phyloP scores from a whole-genome alignment of 2,797 vertebrate species.

The Bradypodion pumilum region DNA sequence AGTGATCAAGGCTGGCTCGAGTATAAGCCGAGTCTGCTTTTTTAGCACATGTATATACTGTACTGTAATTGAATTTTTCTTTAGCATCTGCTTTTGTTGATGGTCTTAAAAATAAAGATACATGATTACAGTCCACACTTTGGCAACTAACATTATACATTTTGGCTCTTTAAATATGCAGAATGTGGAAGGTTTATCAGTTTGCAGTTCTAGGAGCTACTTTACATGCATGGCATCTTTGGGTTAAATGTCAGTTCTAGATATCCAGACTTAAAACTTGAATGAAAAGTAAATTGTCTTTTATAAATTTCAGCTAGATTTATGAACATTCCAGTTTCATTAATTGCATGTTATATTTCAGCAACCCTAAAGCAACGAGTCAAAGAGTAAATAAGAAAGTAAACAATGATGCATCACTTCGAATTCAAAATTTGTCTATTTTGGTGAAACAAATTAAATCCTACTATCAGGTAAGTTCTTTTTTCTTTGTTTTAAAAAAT shows the following conservation, averaged over 20 bases:
- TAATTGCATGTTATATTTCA: constrained; percentile 65
- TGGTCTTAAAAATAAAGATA: not conserved
- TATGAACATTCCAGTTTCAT: not conserved
- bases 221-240: constrained; percentile 36
- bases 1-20: too few relatives aligned
- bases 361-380: constrained; percentile 90
- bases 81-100: not conserved
- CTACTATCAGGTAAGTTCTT: constrained; percentile 92
- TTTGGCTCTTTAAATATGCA: not conserved
- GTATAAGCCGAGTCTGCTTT: too few relatives aligned
- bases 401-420: constrained; percentile 92
- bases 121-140: not conserved
- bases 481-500: not conserved
- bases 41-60: too few relatives aligned
- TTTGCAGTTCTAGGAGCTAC: constrained; percentile 7
- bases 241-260: constrained; percentile 39
- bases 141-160: not conserved
- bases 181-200: constrained; percentile 24
- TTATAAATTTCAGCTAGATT: not conserved
- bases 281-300: not conserved
- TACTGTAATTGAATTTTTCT: not conserved
- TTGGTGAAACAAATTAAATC: constrained; percentile 93
- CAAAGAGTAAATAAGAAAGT: constrained; percentile 97
- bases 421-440: constrained; percentile 94
- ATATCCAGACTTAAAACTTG: not conserved